Conservation (phyloP, 1,140 invertebrate species). For the Drosophila tani region DNA sequence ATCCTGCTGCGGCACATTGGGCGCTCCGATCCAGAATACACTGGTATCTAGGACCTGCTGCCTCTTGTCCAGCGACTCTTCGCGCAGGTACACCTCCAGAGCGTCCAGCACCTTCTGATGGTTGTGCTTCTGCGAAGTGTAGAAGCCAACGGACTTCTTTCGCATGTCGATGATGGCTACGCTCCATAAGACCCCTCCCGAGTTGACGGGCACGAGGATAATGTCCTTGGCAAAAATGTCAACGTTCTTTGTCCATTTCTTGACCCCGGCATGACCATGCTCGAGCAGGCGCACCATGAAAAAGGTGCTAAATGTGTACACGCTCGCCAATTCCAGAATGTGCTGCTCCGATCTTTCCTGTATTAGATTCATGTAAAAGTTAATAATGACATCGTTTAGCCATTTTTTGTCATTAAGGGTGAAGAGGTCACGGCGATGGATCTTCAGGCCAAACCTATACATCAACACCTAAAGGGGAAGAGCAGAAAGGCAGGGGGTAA, state of each 20-base stretch:
- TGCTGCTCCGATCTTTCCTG: constrained; percentile 90
- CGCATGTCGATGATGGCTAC: constrained; percentile 94
- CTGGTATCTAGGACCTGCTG: constrained; percentile 89
- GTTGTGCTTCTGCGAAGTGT: constrained; percentile 95
- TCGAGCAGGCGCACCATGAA: constrained; percentile 95
- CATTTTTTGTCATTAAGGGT: constrained; percentile 94
- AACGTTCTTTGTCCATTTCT: constrained; percentile 94
- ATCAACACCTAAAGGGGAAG: constrained; percentile 78
- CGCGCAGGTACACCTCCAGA: constrained; percentile 91
- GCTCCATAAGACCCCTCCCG: constrained; percentile 98
- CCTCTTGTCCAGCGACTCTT: constrained; percentile 96
- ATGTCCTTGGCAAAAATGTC: constrained; percentile 77
- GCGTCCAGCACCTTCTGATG: constrained; percentile 91
- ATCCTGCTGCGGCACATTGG: constrained; percentile 96
- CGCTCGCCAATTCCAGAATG: constrained; percentile 86
- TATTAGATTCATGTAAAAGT: constrained; percentile 80
- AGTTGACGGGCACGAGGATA: constrained; percentile 93
- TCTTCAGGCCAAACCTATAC: constrained; percentile 88
- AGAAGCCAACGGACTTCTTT: constrained; percentile 92
- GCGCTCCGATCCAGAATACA: constrained; percentile 89
- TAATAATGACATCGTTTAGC: constrained; percentile 97
- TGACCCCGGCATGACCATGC: constrained; percentile 88
- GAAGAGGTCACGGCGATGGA: constrained; percentile 90
- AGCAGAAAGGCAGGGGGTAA: neutral
- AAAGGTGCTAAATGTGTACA: constrained; percentile 95